phyloP scores from a whole-genome alignment of 2,113 vertebrate genomes.

The Phoxinus phoxinus region DNA sequence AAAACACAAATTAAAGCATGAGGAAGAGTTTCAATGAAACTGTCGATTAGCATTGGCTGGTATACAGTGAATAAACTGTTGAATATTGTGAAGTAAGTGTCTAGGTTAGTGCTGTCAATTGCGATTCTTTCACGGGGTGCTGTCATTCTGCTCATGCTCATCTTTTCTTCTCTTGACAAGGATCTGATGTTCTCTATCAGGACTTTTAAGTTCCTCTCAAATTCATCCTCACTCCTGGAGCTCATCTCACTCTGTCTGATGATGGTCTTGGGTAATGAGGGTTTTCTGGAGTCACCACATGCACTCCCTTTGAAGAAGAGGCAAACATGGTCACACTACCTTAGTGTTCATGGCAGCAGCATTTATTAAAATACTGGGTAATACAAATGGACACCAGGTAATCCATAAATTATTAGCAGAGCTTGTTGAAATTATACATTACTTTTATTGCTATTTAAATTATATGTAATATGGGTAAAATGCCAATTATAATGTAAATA shows the following conservation, averaged over 20 bases:
- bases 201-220: slow-evolving; percentile 61
- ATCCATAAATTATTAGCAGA: not conserved
- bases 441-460: not conserved
- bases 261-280: slow-evolving; percentile 51
- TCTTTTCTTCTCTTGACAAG: slow-evolving; percentile 44
- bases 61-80: slow-evolving; percentile 59
- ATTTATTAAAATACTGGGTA: not conserved
- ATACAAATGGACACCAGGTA: not conserved
- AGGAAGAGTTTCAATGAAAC: slow-evolving; percentile 69
- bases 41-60: slow-evolving; percentile 54
- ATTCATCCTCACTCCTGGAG: slow-evolving; percentile 11
- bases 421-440: not conserved
- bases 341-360: not conserved
- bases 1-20: slow-evolving; percentile 69
- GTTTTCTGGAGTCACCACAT: slow-evolving; percentile 2
- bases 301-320: slow-evolving; percentile 7
- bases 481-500: not conserved
- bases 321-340: not conserved
- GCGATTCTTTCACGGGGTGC: not conserved
- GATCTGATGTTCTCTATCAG: slow-evolving; percentile 65
- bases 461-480: not conserved
- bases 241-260: slow-evolving; percentile 37
- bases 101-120: slow-evolving; percentile 37
- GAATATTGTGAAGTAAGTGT: slow-evolving; percentile 59
- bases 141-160: not conserved